These are phyloP conservation scores for Calameuta idolon DNA, from an alignment of 2,888 invertebrate genomes.

Conservation along the genomic window DNA sequence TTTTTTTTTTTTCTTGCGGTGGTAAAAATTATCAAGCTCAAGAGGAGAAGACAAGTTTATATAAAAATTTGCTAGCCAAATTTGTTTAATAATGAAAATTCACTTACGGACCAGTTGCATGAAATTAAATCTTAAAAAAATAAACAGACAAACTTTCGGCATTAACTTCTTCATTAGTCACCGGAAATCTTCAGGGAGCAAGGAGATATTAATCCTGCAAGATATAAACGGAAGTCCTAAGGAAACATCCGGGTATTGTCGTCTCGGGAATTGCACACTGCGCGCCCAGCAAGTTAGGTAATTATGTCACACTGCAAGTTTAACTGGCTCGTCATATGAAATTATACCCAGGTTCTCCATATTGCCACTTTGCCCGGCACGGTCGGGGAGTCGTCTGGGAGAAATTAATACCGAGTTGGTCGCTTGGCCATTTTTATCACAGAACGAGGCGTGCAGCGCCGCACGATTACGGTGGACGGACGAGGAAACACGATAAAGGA, in stretches of 20 bases:
- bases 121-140: background rate
- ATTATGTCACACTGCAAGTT: constrained; percentile 46
- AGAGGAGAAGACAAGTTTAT: too few relatives aligned
- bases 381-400: background rate
- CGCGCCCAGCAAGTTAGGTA: constrained; percentile 42
- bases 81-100: too few relatives aligned
- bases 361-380: background rate
- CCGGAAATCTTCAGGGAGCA: background rate
- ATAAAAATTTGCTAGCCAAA: background rate
- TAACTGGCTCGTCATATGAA: constrained; percentile 40
- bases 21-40: too few relatives aligned
- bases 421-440: background rate
- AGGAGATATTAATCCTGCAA: background rate
- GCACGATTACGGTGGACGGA: background rate
- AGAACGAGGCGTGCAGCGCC: background rate
- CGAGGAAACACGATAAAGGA: background rate
- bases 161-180: background rate
- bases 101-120: background rate
- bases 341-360: constrained; percentile 31
- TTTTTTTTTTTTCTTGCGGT: background rate
- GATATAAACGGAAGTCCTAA: background rate
- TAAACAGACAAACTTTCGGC: background rate
- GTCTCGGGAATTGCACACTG: background rate
- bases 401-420: background rate
- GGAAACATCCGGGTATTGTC: background rate